Evolutionary conservation across 2,888 invertebrate species (phyloP), one percentile per base, ranked within the genome.

Genomic region (Parnassius mnemosyne): DNA sequence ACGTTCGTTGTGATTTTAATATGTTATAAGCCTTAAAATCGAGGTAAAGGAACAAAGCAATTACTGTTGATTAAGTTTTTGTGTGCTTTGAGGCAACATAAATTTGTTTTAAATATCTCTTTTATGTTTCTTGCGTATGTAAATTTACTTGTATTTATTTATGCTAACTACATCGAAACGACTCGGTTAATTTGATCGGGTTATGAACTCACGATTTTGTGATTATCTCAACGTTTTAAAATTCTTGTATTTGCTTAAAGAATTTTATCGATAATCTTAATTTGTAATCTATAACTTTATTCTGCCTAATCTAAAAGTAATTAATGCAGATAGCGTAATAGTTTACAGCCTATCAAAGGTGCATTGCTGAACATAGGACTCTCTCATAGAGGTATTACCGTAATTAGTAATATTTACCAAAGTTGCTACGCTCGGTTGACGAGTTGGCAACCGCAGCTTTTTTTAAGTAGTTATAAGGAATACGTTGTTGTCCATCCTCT

Each of bases 41-140:
- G 52, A 61, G 52, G 51, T 52, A 25, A 61, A 41, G 34, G 16
- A 61, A 56, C 56, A 56, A 51, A 56, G 46, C 52, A 43, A 44
- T 60, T 60, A 49, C 20, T 52, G 34, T 34, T 10, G 41, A 50
- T 43, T 16, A 42, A 60, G 34, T 11, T n/a, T 43, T 54, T 54
- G 41, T 43, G n/a, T 53, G 41, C 9, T 16, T 43, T 47, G 49
- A 49, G 46, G n/a, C 13, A 49, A 53, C 43, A 25, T 46, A 55
- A 9, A 46, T 52, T 20, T n/a, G 41, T 53, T 54, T 60, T 54
- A 50, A 60, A 49, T 25, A 53, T 5, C 16, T 49, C 20, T 13
- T 25, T 43, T 49, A 42, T 53, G 20, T 50, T 54, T 43, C 11
- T 54, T n/a, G 53, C n/a, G 10, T 54, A 25, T 44, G 3, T 47